A percentile compares a stretch with the other conserved stretches of the same genome.
Conservation (phyloP, 2,113 vertebrate species). For the Calonectris borealis region DNA sequence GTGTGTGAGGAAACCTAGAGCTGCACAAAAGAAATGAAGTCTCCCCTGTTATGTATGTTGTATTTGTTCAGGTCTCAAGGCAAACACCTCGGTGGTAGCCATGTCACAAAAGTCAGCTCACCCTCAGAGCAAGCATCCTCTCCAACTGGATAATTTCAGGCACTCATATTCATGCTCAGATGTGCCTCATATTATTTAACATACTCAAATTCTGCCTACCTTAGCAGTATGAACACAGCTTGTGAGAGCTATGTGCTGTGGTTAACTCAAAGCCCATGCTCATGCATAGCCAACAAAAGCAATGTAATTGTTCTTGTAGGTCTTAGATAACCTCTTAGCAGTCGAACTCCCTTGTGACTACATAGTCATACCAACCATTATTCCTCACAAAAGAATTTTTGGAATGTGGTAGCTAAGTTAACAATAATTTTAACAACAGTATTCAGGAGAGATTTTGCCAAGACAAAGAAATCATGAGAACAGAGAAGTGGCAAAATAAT, state of each 20-base stretch:
- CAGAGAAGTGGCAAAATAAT: not conserved
- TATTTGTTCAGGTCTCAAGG: not conserved
- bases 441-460: not conserved
- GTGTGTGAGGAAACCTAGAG: not conserved
- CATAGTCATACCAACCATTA: not conserved
- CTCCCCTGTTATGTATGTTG: not conserved
- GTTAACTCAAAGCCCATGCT: not conserved
- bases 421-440: slow-evolving; percentile 1
- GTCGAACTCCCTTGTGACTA: not conserved
- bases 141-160: not conserved
- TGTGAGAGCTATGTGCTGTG: not conserved
- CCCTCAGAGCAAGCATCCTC: not conserved
- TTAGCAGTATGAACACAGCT: not conserved
- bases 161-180: not conserved
- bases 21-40: not conserved
- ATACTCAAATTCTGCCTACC: not conserved
- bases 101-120: accelerated
- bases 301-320: slow-evolving; percentile 5
- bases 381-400: not conserved
- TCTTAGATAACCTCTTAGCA: slow-evolving; percentile 31
- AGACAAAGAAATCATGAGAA: slow-evolving; percentile 5
- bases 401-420: slow-evolving; percentile 17
- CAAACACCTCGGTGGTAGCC: not conserved
- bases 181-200: not conserved
- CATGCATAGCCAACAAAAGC: not conserved